phyloP scores from a whole-genome alignment of 2,888 invertebrate genomes.

The Priocnemis perturbator region DNA sequence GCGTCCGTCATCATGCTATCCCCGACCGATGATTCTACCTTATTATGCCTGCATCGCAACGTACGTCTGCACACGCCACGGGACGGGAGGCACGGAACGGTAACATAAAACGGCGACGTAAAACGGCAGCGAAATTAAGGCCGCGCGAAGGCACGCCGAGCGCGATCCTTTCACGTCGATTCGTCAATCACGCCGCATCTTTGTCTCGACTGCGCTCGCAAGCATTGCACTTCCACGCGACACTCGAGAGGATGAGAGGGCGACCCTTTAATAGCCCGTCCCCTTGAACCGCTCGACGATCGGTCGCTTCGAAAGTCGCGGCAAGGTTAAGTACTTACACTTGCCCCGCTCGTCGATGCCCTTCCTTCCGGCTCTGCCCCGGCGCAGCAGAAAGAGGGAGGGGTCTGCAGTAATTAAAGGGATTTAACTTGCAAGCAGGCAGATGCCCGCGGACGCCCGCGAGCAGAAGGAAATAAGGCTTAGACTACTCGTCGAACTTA shows the following conservation, averaged over 20 bases:
- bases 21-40: slow-evolving; percentile 49
- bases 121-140: slow-evolving; percentile 2
- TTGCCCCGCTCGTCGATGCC: background rate
- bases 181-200: too few species aligned
- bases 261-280: slow-evolving; percentile 5
- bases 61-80: background rate
- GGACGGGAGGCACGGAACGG: background rate
- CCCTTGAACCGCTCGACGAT: background rate
- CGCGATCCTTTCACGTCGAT: background rate
- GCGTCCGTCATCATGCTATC: background rate
- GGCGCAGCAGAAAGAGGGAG: too few species aligned
- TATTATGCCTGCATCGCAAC: slow-evolving; percentile 42
- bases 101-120: background rate
- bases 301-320: slow-evolving; percentile 1
- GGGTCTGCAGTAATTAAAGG: too few species aligned
- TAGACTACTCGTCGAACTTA: too few species aligned
- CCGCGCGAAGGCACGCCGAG: background rate
- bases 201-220: too few species aligned
- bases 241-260: background rate
- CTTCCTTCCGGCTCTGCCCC: slow-evolving; percentile 1
- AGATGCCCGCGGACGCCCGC: too few species aligned
- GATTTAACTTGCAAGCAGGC: too few species aligned
- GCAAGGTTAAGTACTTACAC: slow-evolving; percentile 5
- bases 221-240: too few species aligned
- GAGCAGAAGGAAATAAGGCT: too few species aligned